phyloP scores from a whole-genome alignment of 2,888 invertebrate species.

The Cephalotes varians region DNA sequence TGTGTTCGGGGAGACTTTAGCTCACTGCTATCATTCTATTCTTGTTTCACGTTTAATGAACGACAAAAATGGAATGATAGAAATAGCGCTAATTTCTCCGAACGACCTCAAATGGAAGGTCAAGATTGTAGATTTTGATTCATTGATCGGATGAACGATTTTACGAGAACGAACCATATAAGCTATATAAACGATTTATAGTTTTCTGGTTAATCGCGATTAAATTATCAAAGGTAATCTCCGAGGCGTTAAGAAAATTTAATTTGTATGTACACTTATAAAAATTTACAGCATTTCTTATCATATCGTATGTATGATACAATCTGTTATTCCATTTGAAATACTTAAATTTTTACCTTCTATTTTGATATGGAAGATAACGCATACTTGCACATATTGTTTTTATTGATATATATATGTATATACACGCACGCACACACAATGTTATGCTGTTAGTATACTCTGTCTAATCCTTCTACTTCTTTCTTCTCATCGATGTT shows the following conservation, averaged over 20 bases:
- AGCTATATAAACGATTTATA: not conserved
- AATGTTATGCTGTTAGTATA: constrained; percentile 74
- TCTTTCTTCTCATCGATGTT: constrained; percentile 87
- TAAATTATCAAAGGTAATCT: not conserved
- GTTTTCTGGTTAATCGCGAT: not conserved
- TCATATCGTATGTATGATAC: not conserved
- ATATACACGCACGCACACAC: not conserved
- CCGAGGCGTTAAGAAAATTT: not conserved
- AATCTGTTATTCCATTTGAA: not conserved
- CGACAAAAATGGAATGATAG: too few species aligned
- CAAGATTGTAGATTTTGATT: too few species aligned
- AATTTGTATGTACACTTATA: not conserved
- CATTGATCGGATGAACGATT: too few species aligned
- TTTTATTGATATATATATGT: constrained; percentile 43
- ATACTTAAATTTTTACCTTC: constrained; percentile 2
- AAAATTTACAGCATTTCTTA: not conserved
- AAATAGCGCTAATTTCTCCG: too few species aligned
- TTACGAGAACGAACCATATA: too few species aligned
- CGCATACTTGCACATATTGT: not conserved
- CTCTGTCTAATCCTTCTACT: constrained; percentile 84
- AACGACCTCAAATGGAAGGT: too few species aligned
- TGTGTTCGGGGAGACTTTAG: too few species aligned
- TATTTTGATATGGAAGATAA: not conserved
- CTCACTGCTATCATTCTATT: too few species aligned
- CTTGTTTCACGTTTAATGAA: too few species aligned